These are phyloP conservation scores for Phrynocephalus versicolor DNA, from an alignment of 2,113 vertebrate species.

Conservation along the genomic window DNA sequence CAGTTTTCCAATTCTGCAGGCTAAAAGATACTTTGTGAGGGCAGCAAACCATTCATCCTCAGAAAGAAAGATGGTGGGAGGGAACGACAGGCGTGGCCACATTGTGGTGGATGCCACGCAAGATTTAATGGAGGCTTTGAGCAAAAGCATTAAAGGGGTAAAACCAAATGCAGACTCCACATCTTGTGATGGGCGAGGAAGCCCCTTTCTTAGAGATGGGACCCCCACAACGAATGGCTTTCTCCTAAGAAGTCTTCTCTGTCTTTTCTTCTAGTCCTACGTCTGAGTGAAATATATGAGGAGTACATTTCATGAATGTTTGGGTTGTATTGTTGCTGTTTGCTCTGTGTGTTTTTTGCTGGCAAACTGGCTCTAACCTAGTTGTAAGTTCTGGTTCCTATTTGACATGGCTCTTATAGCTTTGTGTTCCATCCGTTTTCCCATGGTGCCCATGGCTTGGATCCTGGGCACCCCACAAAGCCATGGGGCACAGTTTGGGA, in stretches of 20 bases:
- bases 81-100: accelerated
- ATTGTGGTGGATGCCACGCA: too few species aligned
- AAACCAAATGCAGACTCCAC: background rate
- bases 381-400: background rate
- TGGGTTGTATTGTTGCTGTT: too few species aligned
- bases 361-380: background rate
- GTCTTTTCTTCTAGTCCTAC: too few species aligned
- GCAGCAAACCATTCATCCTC: background rate
- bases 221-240: too few species aligned
- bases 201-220: background rate
- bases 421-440: too few species aligned
- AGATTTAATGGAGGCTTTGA: too few species aligned
- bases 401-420: too few species aligned
- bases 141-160: background rate
- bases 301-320: background rate
- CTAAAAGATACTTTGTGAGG: background rate
- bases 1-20: background rate
- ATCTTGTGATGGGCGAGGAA: background rate
- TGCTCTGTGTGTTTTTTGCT: background rate
- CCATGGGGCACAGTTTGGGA: too few species aligned
- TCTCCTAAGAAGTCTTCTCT: background rate
- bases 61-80: too few species aligned
- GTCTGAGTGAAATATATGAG: background rate
- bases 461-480: too few species aligned
- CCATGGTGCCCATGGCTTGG: too few species aligned